A percentile compares a stretch with the other conserved stretches of the same genome.
Evolutionary conservation across 2,113 vertebrate species (phyloP).

Genomic region (Lucifuga dentata): DNA sequence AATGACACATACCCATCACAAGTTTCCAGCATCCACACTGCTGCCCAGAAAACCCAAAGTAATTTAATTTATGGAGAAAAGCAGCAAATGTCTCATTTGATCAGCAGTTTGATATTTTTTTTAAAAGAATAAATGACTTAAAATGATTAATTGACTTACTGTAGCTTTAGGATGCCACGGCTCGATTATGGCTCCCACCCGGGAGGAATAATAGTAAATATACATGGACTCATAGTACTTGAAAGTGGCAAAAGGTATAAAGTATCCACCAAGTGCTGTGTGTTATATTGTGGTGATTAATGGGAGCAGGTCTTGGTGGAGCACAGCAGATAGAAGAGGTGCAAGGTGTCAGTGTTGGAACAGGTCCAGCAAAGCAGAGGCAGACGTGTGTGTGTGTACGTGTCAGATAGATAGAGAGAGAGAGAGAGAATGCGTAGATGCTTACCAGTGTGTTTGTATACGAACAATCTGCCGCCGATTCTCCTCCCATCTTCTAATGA

Average conservation of each 20-base stretch:
- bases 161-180: constrained; percentile 52
- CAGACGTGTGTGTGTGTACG: constrained; percentile 22
- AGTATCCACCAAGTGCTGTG: constrained; percentile 46
- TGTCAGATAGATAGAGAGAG: constrained; percentile 12
- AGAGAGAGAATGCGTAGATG: constrained; percentile 35
- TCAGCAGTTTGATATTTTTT: too few relatives aligned
- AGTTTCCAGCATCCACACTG: too few relatives aligned
- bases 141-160: too few relatives aligned
- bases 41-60: too few relatives aligned
- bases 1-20: too few relatives aligned
- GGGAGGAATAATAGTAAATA: constrained; percentile 53
- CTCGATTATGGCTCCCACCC: constrained; percentile 56
- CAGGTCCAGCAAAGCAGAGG: constrained; percentile 46
- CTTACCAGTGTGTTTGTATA: constrained; percentile 45
- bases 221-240: constrained; percentile 43
- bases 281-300: constrained; percentile 65
- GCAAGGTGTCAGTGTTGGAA: constrained; percentile 54
- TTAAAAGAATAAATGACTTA: too few relatives aligned
- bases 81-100: too few relatives aligned
- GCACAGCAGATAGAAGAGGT: constrained; percentile 27
- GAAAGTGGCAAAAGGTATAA: constrained; percentile 51
- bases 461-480: constrained; percentile 38
- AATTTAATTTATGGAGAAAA: too few relatives aligned
- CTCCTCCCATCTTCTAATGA: constrained; percentile 72
- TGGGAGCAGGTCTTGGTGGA: constrained; percentile 50